These are phyloP conservation scores for Tychaedon coryphoeus DNA, from an alignment of 2,113 vertebrate genomes.

Conservation along the genomic window DNA sequence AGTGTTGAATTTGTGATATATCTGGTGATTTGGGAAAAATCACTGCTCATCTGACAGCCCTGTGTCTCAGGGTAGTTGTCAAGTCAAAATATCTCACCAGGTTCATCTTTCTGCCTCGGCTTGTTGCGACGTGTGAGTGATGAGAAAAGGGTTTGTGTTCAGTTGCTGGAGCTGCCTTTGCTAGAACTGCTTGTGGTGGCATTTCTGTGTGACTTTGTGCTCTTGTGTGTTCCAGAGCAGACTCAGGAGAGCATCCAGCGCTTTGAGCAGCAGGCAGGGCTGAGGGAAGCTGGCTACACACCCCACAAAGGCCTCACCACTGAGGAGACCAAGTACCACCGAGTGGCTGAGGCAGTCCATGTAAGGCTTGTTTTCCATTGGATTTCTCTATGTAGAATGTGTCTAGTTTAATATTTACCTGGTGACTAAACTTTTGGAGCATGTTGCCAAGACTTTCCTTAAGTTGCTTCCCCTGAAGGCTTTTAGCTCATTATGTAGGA, in stretches of 20 bases:
- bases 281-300: conserved; percentile 88
- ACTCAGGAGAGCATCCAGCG: conserved; percentile 90
- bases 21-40: not conserved
- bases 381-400: not conserved
- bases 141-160: not conserved
- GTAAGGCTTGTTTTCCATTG: conserved; percentile 74
- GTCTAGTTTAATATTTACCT: not conserved
- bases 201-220: not conserved
- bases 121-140: not conserved
- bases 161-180: not conserved
- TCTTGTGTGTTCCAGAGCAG: conserved; percentile 79
- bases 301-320: conserved; percentile 91
- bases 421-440: not conserved
- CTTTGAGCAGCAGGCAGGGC: conserved; percentile 92
- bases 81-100: not conserved
- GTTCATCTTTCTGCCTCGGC: not conserved
- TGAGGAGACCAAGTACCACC: conserved; percentile 89
- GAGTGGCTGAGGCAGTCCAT: conserved; percentile 82
- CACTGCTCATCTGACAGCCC: not conserved
- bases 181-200: not conserved
- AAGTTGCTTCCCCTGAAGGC: not conserved
- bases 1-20: not conserved
- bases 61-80: not conserved
- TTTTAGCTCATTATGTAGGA: not conserved
- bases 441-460: not conserved